These are phyloP conservation scores for Hephaestus fuliginosus DNA, from an alignment of 2,797 vertebrate genomes.

Conservation along the genomic window DNA sequence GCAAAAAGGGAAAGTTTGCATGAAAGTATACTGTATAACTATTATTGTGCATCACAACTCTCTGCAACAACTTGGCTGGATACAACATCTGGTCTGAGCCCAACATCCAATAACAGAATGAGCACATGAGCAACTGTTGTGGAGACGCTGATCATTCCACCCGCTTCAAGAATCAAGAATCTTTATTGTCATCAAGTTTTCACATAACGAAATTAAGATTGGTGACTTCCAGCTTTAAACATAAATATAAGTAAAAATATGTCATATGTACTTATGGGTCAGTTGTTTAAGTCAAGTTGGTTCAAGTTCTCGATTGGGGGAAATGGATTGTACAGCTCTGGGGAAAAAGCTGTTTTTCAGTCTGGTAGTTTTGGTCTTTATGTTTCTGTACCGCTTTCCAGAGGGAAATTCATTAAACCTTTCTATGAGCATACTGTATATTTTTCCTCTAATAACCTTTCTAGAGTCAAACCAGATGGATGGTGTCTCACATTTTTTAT, in stretches of 20 bases:
- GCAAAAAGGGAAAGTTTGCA: neutral
- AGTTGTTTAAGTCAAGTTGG: too few species aligned
- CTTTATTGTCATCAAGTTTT: too few species aligned
- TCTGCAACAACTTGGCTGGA: slow-evolving; percentile 13
- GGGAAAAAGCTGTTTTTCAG: too few species aligned
- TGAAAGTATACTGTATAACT: neutral
- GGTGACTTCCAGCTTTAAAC: too few species aligned
- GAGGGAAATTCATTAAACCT: slow-evolving; percentile 24
- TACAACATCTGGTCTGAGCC: slow-evolving; percentile 22
- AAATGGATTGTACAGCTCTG: too few species aligned
- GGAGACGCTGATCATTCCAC: neutral
- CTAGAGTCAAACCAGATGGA: slow-evolving; percentile 24
- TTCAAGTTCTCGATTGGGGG: too few species aligned
- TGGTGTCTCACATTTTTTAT: slow-evolving; percentile 14
- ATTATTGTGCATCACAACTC: slow-evolving; percentile 1
- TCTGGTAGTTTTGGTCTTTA: too few species aligned
- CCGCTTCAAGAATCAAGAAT: neutral
- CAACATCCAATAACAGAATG: slow-evolving; percentile 1
- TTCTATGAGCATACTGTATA: slow-evolving; percentile 18
- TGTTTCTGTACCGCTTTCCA: too few species aligned
- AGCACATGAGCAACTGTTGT: neutral
- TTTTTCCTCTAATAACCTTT: slow-evolving; percentile 23
- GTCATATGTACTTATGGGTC: too few species aligned
- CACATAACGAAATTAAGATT: too few species aligned
- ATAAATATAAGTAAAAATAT: too few species aligned